Evolutionary conservation across 2,888 invertebrate species (phyloP).

Genomic region (Alcis repandata): DNA sequence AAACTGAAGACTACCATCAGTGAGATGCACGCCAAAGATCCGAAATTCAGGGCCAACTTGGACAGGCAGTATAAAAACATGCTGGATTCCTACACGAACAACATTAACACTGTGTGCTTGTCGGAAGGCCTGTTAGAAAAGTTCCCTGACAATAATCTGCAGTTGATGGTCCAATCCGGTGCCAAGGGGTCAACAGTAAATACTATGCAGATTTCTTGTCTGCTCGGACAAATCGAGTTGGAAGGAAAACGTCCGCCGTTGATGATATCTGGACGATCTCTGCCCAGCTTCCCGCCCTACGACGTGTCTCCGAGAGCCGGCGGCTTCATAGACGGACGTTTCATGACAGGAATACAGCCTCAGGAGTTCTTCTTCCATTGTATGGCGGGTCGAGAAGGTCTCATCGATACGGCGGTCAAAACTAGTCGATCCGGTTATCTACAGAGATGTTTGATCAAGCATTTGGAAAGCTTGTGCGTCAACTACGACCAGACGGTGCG

Average conservation of each 20-base stretch:
- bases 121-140: slow-evolving; percentile 93
- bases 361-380: slow-evolving; percentile 99
- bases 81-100: slow-evolving; percentile 94
- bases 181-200: slow-evolving; percentile 99
- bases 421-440: slow-evolving; percentile 99
- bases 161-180: slow-evolving; percentile 99
- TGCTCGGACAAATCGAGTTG: slow-evolving; percentile 98
- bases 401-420: slow-evolving; percentile 99
- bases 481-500: slow-evolving; percentile 98
- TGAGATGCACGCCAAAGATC: slow-evolving; percentile 89
- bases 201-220: slow-evolving; percentile 99
- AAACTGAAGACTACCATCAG: slow-evolving; percentile 90
- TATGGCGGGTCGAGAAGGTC: slow-evolving; percentile 99
- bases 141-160: slow-evolving; percentile 98
- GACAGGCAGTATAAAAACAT: slow-evolving; percentile 94
- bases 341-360: slow-evolving; percentile 99
- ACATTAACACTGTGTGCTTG: slow-evolving; percentile 95
- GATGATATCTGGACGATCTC: slow-evolving; percentile 96
- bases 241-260: slow-evolving; percentile 98
- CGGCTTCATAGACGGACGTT: slow-evolving; percentile 98
- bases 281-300: slow-evolving; percentile 96
- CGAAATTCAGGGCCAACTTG: slow-evolving; percentile 92
- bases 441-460: slow-evolving; percentile 98
- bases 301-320: slow-evolving; percentile 97
- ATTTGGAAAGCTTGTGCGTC: slow-evolving; percentile 97